These are phyloP conservation scores for Phaethornis superciliosus DNA, from an alignment of 2,113 vertebrate genomes.

Conservation along the genomic window DNA sequence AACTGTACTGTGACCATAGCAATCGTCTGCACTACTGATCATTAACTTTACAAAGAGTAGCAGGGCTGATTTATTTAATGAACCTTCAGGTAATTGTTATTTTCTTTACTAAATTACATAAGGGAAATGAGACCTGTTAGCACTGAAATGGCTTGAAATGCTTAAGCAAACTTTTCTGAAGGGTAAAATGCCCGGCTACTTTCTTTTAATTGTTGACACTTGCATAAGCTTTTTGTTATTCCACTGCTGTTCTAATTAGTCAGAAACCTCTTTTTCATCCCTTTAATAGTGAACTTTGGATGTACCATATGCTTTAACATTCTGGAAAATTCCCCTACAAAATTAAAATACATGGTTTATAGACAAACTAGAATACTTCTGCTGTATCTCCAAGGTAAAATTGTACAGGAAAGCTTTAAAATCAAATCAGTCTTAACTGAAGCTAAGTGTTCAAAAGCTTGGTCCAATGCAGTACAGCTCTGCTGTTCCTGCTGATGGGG, in stretches of 20 bases:
- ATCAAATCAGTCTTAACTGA: background rate
- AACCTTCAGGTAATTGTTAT: slow-evolving; percentile 66
- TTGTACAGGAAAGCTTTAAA: background rate
- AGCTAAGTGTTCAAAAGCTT: background rate
- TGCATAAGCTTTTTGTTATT: slow-evolving; percentile 7
- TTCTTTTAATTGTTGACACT: background rate
- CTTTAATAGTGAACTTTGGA: background rate
- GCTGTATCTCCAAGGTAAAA: background rate
- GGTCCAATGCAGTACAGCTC: background rate
- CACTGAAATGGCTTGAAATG: slow-evolving; percentile 53
- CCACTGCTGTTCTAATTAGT: background rate
- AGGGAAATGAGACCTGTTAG: slow-evolving; percentile 66
- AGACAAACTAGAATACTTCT: background rate
- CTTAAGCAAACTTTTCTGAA: slow-evolving; percentile 30
- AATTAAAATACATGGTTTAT: background rate
- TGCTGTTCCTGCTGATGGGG: background rate
- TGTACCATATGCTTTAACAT: background rate
- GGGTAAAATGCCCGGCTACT: slow-evolving; percentile 23
- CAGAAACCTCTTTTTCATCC: background rate
- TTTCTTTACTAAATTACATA: slow-evolving; percentile 69
- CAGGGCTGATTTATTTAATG: slow-evolving; percentile 72
- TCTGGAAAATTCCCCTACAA: background rate
- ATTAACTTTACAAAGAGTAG: slow-evolving; percentile 71
- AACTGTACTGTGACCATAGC: slow-evolving; percentile 9
- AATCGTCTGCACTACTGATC: slow-evolving; percentile 67